phyloP scores from a whole-genome alignment of 2,797 vertebrate species.

The Tamandua tetradactyla region DNA sequence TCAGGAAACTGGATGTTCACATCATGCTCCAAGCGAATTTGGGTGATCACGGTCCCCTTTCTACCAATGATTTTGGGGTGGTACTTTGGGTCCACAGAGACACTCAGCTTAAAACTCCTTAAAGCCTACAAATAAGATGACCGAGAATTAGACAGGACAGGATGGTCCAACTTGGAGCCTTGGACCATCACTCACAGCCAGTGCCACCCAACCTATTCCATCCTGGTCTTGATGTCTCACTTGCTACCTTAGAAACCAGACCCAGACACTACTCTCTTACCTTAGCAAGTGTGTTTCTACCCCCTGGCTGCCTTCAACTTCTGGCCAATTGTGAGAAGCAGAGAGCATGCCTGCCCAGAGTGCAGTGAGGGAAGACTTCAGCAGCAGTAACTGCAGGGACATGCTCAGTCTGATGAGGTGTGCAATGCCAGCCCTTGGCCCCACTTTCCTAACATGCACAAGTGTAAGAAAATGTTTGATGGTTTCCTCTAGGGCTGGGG shows the following conservation, averaged over 20 bases:
- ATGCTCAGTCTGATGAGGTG: no score
- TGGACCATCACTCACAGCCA: accelerated
- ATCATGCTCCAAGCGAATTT: conserved; percentile 95
- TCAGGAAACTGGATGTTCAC: conserved; percentile 99
- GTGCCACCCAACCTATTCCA: no score
- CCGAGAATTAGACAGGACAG: not conserved
- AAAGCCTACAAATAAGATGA: conserved; percentile 87
- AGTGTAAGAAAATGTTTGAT: no score
- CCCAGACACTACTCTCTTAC: accelerated
- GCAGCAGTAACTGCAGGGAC: no score
- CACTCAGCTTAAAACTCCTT: conserved; percentile 96
- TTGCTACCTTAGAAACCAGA: no score
- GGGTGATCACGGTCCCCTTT: conserved; percentile 98
- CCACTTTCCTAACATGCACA: no score
- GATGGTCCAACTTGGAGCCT: accelerated
- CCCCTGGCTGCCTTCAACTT: no score
- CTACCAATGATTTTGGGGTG: conserved; percentile 99
- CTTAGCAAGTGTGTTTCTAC: not conserved
- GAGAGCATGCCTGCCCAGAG: no score
- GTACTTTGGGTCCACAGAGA: conserved; percentile 98
- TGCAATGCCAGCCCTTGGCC: no score
- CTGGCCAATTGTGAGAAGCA: no score
- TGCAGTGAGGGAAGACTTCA: no score
- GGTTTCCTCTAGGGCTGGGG: no score
- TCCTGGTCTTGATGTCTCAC: not conserved